Evolutionary conservation across 2,797 vertebrate genomes (phyloP), one percentile per base, ranked within the genome.

Genomic region (Odontamblyopus rebecca): DNA sequence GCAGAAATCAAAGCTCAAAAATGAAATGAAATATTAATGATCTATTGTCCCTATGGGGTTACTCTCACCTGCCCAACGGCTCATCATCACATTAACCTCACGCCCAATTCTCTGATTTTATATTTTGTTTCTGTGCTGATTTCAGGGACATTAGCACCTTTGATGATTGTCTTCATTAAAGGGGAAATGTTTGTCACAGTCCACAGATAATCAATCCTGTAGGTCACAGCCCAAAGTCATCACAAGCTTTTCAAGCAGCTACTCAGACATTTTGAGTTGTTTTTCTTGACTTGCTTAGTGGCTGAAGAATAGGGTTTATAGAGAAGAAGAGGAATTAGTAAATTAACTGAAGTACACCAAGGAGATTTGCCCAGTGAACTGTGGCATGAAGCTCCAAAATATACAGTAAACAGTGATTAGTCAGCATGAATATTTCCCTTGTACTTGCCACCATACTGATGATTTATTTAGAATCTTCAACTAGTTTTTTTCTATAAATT

Each of bases 201-300:
- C 88, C 88, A 86, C 71, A 54, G 56, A 72, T 81, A 84, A 90
- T 89, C 77, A 74, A 89, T 89, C 83, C 81, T 73, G 69, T 75
- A 73, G 78, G 82, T 82, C 80, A 78, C 75, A 51, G 80, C 87
- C 86, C 88, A 90, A 88, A 90, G 86, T 89, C 81, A 70, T 67
- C 57, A 72, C n/a, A 70, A 71, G 56, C 56, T 51, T 74, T 70
- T 82, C 75, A 86, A 86, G 75, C 76, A 73, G 72, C 82, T 27
- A 71, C 23, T 67, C 44, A 69, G 68, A 78, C 35, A 67, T 66
- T 79, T 83, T 29, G 38, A 6, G 26, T 69, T 73, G 74, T 67
- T 61, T 61, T 26, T 68, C 35, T 30, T 3, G 38, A 63, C 12
- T n/a, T 50, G 54, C 30, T 68, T 64, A 41, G 64, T 71, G 60